A percentile compares a stretch with the other conserved stretches of the same genome.
Evolutionary conservation across 2,797 vertebrate species (phyloP).

Genomic region (Arctocebus calabarensis): DNA sequence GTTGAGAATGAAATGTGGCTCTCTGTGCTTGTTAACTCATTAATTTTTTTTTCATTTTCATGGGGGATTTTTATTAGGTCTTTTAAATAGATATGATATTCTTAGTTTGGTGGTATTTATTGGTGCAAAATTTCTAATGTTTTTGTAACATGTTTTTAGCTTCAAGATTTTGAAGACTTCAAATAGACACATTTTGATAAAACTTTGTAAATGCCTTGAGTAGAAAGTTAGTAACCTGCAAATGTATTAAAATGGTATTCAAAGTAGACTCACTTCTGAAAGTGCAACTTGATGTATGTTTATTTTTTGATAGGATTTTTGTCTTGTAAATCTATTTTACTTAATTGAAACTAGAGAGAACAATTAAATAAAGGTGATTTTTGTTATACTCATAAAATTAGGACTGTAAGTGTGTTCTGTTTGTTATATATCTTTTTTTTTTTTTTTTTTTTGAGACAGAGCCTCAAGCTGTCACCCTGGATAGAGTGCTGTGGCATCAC

Average conservation of each 20-base stretch:
- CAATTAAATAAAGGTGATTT: not conserved
- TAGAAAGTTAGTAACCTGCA: constrained; percentile 41
- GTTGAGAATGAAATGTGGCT: not conserved
- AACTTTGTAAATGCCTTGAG: not conserved
- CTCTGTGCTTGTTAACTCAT: not conserved
- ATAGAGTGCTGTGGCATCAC: no score
- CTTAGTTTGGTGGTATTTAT: not conserved
- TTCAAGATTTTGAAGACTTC: not conserved
- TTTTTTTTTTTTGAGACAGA: no score
- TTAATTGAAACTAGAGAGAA: not conserved
- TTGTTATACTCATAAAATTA: not conserved
- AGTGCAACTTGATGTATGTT: not conserved
- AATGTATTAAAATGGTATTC: constrained; percentile 39
- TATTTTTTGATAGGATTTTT: not conserved
- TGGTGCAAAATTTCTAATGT: not conserved
- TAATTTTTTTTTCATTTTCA: not conserved
- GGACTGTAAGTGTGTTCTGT: not conserved
- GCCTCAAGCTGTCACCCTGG: no score
- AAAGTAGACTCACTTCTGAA: not conserved
- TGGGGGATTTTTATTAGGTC: not conserved
- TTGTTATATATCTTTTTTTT: not conserved
- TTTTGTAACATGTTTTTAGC: not conserved
- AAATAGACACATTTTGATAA: not conserved
- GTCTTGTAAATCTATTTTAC: not conserved
- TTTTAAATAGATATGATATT: not conserved